A percentile compares a stretch with the other conserved stretches of the same genome.
Evolutionary conservation across 2,797 vertebrate species (phyloP).

Genomic region (Cygnus olor): DNA sequence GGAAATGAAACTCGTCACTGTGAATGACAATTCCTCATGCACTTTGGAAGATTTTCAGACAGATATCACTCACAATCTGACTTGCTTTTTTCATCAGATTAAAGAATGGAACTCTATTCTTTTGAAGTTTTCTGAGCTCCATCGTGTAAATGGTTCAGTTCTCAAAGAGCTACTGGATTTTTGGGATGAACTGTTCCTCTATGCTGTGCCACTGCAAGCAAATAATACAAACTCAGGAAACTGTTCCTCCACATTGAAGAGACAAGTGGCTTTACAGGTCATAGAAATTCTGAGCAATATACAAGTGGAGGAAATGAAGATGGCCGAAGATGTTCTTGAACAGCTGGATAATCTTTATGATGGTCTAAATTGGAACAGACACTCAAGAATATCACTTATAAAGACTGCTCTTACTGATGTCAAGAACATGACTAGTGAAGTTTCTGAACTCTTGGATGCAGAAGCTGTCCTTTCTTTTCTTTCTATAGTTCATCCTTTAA

Average conservation of each 20-base stretch:
- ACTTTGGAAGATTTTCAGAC: background rate
- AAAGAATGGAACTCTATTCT: slow-evolving; percentile 69
- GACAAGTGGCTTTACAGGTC: slow-evolving; percentile 38
- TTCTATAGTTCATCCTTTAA: slow-evolving; percentile 34
- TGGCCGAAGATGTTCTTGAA: slow-evolving; percentile 1
- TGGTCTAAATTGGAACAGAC: background rate
- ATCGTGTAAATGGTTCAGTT: background rate
- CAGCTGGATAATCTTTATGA: slow-evolving; percentile 11
- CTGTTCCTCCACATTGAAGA: slow-evolving; percentile 39
- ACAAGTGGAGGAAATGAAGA: slow-evolving; percentile 13
- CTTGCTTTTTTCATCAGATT: slow-evolving; percentile 62
- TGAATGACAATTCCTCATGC: slow-evolving; percentile 7
- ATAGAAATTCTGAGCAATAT: background rate
- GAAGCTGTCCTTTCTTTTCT: slow-evolving; percentile 17
- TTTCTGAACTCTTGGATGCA: background rate
- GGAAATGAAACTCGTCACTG: slow-evolving; percentile 48
- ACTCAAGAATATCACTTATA: background rate
- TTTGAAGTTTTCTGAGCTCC: slow-evolving; percentile 47
- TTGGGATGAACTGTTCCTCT: slow-evolving; percentile 57
- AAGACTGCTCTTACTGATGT: background rate
- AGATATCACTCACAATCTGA: slow-evolving; percentile 13
- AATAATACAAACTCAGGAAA: background rate
- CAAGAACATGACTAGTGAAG: slow-evolving; percentile 1
- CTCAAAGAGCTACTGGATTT: slow-evolving; percentile 44
- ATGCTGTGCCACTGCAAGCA: background rate